Base-by-base conservation (phyloP, 1,140 invertebrate genomes). In the Dendrolimus kikuchii region DNA sequence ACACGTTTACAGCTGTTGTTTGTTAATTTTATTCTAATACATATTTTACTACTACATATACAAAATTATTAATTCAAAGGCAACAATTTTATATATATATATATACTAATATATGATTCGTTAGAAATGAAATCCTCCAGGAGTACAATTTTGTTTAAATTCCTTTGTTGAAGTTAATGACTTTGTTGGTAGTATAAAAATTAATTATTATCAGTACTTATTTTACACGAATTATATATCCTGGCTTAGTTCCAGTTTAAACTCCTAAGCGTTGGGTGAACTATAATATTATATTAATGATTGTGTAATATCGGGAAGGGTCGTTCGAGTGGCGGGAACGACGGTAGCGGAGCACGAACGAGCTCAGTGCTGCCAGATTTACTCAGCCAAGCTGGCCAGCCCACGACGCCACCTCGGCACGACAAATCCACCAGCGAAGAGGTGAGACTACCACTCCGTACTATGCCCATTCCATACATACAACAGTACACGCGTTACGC, bases 401-500 rank as follows among this genome's bases (percentile, higher is more conserved):
- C 95, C 52, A 93, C 94, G 66, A 93, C 92, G 40, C 93, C 93
- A 44, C 95, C 96, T 71, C 90, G 95, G 46, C 94, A 96, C 75
- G 96, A 98, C 88, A 97, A 97, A 78, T 93, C 94, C 49, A 95
- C 94, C 61, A 97, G 95, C 75, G 97, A 98, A 83, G 96, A 98
- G 94, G 96, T 98, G 88, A 90, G 91, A 87, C 60, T 8, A 5
- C 53, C 10, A 43, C 9, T 4, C 10, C 5, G n/a, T 36, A 5
- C 9, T 7, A 46, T 6, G 38, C 23, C 23, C 10, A 7, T 23
- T 40, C 23, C 39, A 10, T 10, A 8, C 39, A 37, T 9, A n/a
- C n/a, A n/a, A 45, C n/a, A n/a, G n/a, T 10, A 5, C n/a, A 45
- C 43, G n/a, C 46, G 36, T 38, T 40, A 39, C 39, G 37, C 48